These are phyloP conservation scores for Colistium nudipinnis DNA, from an alignment of 2,113 vertebrate genomes.

Conservation along the genomic window DNA sequence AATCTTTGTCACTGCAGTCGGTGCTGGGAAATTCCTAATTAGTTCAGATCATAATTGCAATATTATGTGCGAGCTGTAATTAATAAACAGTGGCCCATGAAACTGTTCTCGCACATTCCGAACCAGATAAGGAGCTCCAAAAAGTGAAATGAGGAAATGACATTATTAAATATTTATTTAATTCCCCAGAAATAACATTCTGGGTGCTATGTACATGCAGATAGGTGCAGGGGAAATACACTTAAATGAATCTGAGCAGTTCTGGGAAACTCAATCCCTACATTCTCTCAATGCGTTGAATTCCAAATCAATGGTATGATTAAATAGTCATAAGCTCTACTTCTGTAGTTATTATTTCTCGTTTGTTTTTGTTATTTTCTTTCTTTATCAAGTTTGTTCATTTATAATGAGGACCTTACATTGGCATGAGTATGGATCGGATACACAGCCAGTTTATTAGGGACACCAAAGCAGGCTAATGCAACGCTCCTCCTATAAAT, in stretches of 20 bases:
- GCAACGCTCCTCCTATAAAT: background rate
- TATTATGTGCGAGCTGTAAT: constrained; percentile 37
- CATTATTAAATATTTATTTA: background rate
- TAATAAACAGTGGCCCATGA: constrained; percentile 14
- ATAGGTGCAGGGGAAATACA: background rate
- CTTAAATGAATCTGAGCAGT: background rate
- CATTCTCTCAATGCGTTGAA: too few species aligned
- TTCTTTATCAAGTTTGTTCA: background rate
- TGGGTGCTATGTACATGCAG: background rate
- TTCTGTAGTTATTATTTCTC: too few species aligned
- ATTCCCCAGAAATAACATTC: background rate
- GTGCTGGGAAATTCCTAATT: constrained; percentile 19
- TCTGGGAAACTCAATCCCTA: background rate
- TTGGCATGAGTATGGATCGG: background rate
- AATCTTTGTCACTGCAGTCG: constrained; percentile 25
- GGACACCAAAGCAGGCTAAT: background rate
- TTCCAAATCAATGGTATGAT: too few species aligned
- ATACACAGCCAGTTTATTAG: background rate
- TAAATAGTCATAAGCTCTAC: too few species aligned
- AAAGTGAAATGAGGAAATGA: background rate
- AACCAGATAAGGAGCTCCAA: constrained; percentile 11
- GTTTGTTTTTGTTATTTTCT: too few species aligned
- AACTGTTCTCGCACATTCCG: background rate
- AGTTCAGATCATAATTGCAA: constrained; percentile 26
- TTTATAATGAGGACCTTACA: background rate